A percentile compares a stretch with the other conserved stretches of the same genome.
phyloP scores from a whole-genome alignment of 2,888 invertebrate genomes.

The Lymantria monacha region DNA sequence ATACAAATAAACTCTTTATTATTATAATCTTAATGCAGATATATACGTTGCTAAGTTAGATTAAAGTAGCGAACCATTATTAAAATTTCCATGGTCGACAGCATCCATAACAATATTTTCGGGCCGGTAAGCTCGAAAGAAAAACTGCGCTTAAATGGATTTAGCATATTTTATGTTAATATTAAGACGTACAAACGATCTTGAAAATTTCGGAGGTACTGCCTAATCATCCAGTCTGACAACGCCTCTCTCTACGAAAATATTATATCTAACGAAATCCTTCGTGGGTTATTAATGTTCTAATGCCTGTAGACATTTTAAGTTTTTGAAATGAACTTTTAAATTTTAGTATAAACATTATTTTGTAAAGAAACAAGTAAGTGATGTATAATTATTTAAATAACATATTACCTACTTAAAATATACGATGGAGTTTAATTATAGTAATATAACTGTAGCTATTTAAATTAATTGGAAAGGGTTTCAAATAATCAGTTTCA shows the following conservation, averaged over 20 bases:
- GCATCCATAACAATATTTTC: conserved; percentile 62
- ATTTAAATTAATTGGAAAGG: no score
- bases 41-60: conserved; percentile 33
- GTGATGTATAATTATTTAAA: no score
- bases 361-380: no score
- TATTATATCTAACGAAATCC: conserved; percentile 22
- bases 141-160: conserved; percentile 67
- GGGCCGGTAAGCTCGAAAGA: conserved; percentile 55
- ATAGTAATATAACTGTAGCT: no score
- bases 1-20: no score
- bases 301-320: neutral
- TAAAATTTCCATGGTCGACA: conserved; percentile 56
- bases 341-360: neutral
- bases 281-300: conserved; percentile 31
- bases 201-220: conserved; percentile 32
- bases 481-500: no score
- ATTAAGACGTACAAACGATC: conserved; percentile 53
- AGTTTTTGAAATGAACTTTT: neutral
- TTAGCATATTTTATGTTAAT: conserved; percentile 65
- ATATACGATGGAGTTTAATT: no score
- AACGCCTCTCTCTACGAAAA: conserved; percentile 9
- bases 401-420: no score
- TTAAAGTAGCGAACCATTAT: conserved; percentile 44
- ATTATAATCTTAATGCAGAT: no score
- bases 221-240: conserved; percentile 31